phyloP scores from a whole-genome alignment of 2,113 vertebrate species.

The Corythornis madagascariensis region DNA sequence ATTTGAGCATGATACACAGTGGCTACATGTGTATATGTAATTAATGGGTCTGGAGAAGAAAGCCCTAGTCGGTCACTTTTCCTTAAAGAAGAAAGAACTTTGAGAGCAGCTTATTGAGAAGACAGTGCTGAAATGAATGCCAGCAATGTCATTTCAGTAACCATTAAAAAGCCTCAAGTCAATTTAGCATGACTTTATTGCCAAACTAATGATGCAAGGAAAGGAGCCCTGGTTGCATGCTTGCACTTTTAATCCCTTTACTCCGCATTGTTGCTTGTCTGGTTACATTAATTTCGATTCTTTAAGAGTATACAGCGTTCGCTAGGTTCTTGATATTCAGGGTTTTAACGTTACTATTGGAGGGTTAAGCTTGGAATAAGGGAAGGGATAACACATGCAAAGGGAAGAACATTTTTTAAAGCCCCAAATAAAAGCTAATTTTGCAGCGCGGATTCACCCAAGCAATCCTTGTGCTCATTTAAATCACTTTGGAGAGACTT shows the following conservation, averaged over 20 bases:
- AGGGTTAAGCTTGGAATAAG: too few species aligned
- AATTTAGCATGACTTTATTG: not conserved
- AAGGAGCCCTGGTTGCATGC: not conserved
- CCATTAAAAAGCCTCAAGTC: conserved; percentile 6
- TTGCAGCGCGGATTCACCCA: too few species aligned
- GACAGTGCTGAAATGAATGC: not conserved
- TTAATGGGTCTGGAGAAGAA: not conserved
- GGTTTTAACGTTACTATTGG: too few species aligned
- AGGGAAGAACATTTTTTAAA: too few species aligned
- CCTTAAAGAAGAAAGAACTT: not conserved
- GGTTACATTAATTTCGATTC: too few species aligned
- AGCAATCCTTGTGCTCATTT: too few species aligned
- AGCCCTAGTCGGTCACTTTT: not conserved
- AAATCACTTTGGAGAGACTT: too few species aligned
- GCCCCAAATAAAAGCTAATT: too few species aligned
- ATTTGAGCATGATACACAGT: not conserved
- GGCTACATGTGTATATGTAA: not conserved
- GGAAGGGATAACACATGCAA: too few species aligned
- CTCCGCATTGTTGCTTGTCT: too few species aligned
- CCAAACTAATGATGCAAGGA: conserved; percentile 16
- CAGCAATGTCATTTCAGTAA: conserved; percentile 17
- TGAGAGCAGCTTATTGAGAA: not conserved
- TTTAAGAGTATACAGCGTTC: too few species aligned
- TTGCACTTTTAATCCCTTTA: conserved; percentile 8
- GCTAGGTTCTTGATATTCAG: too few species aligned